Percentiles rank a stretch among this genome's conserved stretches.
Conservation (phyloP, 1,140 invertebrate species). For the Wiebesia pumilae region DNA sequence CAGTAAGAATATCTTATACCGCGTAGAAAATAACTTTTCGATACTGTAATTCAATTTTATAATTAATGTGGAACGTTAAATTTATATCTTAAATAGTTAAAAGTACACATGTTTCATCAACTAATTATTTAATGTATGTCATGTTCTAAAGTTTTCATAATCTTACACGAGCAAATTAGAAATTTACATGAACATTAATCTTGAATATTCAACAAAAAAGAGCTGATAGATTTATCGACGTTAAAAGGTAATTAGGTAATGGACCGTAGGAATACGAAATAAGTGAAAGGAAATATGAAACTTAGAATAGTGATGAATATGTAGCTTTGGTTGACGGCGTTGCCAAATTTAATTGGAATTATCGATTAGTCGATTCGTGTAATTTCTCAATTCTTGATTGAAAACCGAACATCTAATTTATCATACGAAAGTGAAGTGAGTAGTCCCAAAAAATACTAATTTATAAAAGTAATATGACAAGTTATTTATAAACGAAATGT, state of each 20-base stretch:
- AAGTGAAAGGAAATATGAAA: conserved; percentile 33
- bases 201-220: background rate
- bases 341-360: conserved; percentile 73
- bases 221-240: conserved; percentile 34
- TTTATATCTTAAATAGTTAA: background rate
- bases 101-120: background rate
- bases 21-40: background rate
- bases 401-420: conserved; percentile 4
- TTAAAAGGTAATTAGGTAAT: conserved; percentile 65
- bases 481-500: too few relatives aligned
- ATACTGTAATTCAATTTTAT: background rate
- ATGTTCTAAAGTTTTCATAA: background rate
- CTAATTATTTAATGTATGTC: background rate
- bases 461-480: background rate
- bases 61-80: background rate
- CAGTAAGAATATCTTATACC: background rate
- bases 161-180: background rate
- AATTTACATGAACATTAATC: background rate
- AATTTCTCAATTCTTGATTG: conserved; percentile 64
- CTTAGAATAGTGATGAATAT: conserved; percentile 36
- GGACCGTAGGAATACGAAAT: conserved; percentile 51
- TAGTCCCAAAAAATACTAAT: background rate
- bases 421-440: background rate
- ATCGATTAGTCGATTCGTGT: conserved; percentile 67
- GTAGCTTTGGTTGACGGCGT: conserved; percentile 50